A percentile compares a stretch with the other conserved stretches of the same genome.
Evolutionary conservation across 1,140 invertebrate species (phyloP).

Genomic region (Colletes latitarsis): DNA sequence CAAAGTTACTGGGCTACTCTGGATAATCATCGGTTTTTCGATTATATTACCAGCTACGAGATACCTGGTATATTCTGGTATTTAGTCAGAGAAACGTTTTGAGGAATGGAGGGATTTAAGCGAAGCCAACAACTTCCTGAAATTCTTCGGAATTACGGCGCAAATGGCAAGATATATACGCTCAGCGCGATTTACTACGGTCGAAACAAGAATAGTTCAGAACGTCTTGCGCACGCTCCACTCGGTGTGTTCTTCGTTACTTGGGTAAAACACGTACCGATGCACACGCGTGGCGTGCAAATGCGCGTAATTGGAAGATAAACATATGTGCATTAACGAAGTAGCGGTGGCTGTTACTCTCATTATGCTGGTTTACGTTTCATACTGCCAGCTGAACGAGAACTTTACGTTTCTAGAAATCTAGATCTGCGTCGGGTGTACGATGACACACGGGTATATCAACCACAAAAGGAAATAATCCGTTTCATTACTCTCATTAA

Average conservation of each 20-base stretch:
- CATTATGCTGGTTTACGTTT: slow-evolving; percentile 22
- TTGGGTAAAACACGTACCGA: background rate
- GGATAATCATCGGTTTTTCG: too few relatives aligned
- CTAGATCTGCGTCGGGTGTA: slow-evolving; percentile 21
- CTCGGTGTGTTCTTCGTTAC: background rate
- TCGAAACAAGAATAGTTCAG: too few relatives aligned
- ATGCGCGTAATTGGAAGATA: slow-evolving; percentile 24
- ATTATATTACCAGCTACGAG: too few relatives aligned
- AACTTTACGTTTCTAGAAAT: background rate
- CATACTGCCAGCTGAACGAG: slow-evolving; percentile 7
- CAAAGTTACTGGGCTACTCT: too few relatives aligned
- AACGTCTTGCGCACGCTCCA: slow-evolving; percentile 4
- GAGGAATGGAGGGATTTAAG: too few relatives aligned
- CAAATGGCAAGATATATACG: too few relatives aligned
- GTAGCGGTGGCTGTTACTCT: slow-evolving; percentile 13
- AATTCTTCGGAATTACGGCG: too few relatives aligned
- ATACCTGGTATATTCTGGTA: too few relatives aligned
- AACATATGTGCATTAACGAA: slow-evolving; percentile 36
- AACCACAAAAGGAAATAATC: slow-evolving; percentile 31
- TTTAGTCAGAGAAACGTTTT: too few relatives aligned
- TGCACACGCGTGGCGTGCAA: slow-evolving; percentile 10
- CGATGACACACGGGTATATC: too few relatives aligned
- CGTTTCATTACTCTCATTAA: slow-evolving; percentile 37
- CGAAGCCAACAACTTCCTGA: too few relatives aligned
- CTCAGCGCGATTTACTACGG: too few relatives aligned